phyloP scores from a whole-genome alignment of 37 sponge, comb jelly and placozoan genomes.

The Dysidea cf. avara region DNA sequence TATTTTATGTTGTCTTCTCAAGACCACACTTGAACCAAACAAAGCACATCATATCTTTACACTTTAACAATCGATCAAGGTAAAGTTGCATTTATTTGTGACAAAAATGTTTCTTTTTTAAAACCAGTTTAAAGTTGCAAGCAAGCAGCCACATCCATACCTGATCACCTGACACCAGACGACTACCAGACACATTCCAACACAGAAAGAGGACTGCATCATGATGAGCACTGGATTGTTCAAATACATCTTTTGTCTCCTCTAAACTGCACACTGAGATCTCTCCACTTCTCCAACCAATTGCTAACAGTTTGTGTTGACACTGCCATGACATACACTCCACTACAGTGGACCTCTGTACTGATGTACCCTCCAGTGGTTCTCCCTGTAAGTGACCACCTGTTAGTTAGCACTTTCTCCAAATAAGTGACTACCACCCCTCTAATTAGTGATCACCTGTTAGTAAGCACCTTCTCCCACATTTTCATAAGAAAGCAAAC shows the following conservation, averaged over 20 bases:
- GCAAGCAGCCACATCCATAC: conserved; percentile 30
- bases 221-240: conserved; percentile 67
- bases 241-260: conserved; percentile 57
- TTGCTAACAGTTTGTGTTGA: conserved; percentile 45
- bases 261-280: conserved; percentile 64
- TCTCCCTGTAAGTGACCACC: conserved; percentile 61
- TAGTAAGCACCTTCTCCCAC: too few relatives aligned
- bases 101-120: background rate
- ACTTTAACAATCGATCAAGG: too few relatives aligned
- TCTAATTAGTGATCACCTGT: too few relatives aligned
- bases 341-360: conserved; percentile 59
- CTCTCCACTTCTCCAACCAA: conserved; percentile 92
- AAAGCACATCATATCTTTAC: background rate
- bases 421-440: too few relatives aligned
- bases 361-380: conserved; percentile 45
- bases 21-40: conserved; percentile 1
- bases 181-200: conserved; percentile 76
- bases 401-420: background rate
- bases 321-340: conserved; percentile 80
- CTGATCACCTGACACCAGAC: conserved; percentile 83
- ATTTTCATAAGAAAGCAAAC: too few relatives aligned
- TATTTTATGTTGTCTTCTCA: too few relatives aligned
- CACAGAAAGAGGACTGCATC: conserved; percentile 53
- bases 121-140: too few relatives aligned
- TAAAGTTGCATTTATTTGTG: background rate